phyloP scores from a whole-genome alignment of 2,888 invertebrate species.

The Entomobrya proxima region DNA sequence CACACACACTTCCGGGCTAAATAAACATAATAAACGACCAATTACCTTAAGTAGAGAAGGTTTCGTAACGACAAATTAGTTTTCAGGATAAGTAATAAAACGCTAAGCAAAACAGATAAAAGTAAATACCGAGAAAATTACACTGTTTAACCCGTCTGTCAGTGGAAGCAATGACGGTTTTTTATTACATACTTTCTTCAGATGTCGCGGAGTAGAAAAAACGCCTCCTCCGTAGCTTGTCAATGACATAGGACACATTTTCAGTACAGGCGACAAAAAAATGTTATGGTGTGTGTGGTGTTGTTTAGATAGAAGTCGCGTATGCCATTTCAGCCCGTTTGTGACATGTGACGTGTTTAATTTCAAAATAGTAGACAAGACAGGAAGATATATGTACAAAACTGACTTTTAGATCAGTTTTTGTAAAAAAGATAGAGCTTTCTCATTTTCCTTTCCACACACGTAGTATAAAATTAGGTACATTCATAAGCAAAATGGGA shows the following conservation, averaged over 20 bases:
- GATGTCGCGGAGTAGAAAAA: background rate
- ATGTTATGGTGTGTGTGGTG: background rate
- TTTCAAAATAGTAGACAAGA: background rate
- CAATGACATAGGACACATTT: background rate
- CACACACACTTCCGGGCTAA: no score
- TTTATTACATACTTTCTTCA: no score
- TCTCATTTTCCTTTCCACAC: background rate
- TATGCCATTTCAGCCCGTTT: background rate
- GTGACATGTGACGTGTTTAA: background rate
- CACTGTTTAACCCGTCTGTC: no score
- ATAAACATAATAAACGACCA: no score
- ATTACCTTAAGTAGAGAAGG: no score
- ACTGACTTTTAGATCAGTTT: slow-evolving; percentile 33
- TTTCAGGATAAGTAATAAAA: no score
- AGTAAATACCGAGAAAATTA: no score
- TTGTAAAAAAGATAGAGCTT: background rate
- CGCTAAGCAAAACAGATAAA: no score
- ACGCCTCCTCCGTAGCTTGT: slow-evolving; percentile 25
- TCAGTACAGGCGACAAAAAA: background rate
- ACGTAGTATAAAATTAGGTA: no score
- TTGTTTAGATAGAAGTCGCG: background rate
- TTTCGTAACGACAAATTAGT: no score
- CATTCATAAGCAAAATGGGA: no score
- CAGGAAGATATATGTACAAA: background rate
- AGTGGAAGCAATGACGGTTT: no score